Evolutionary conservation across 1,140 invertebrate genomes (phyloP), one percentile per base, ranked within the genome.

Genomic region (Andrena cerasifolii): DNA sequence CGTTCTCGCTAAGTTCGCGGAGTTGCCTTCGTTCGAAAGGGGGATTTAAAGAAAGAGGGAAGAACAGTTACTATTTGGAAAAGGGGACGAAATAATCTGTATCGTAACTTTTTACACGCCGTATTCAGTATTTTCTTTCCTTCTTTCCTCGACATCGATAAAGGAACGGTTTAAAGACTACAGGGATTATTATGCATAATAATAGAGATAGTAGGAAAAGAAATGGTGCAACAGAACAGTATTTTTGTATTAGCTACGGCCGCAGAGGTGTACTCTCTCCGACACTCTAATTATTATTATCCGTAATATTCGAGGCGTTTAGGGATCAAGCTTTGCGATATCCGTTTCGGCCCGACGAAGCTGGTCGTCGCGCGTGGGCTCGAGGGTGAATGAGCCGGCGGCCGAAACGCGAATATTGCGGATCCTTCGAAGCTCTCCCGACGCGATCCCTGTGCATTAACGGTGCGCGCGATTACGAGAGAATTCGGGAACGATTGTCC

Each of bases 161-260:
- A 79, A 49, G 73, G 79, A 72, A 61, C 40, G 75, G 76, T 75
- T 58, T 68, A 70, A 83, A 82, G 68, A 82, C 82, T 86, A 84
- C 85, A 86, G 82, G 84, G 84, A 86, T 86, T 80, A 84, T 70
- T 83, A 76, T 80, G 81, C 84, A 66, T 82, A 85, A 75, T 86
- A 82, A 73, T 86, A 87, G 74, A 63, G 78, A 80, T 83, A 84
- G 56, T 82, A 77, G 71, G 76, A 80, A 75, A 84, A 67, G 83
- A 85, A 85, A 87, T 87, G 75, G 81, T 86, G 87, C 83, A 87
- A 87, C 80, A 87, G 82, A 89, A 88, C 89, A 90, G 89, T 89
- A 90, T 90, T 90, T 90, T 90, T 90, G 88, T 89, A 90, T 90
- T 87, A 85, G 83, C 76, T 78, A 85, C 83, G 77, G 80, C 70